Conservation (phyloP, 2,113 vertebrate genomes). For the Dasyurus viverrinus region DNA sequence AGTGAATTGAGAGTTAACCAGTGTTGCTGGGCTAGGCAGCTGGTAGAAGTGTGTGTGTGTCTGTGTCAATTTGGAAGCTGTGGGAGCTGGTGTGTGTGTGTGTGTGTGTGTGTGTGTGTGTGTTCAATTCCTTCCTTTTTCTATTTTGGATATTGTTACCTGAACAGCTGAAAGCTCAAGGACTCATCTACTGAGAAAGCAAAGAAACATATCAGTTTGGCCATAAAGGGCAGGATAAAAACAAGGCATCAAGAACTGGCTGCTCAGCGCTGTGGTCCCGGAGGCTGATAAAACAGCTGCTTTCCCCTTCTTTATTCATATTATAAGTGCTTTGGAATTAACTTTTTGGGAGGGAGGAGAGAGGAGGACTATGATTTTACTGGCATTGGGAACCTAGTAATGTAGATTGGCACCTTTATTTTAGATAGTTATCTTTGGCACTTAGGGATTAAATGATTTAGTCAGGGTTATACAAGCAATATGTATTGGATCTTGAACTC, state of each 20-base stretch:
- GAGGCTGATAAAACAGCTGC: neutral
- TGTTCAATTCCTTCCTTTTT: constrained; percentile 55
- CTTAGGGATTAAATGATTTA: neutral
- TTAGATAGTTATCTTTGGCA: neutral
- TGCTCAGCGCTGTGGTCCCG: neutral
- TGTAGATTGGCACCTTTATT: neutral
- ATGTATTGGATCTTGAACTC: neutral
- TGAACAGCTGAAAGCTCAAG: constrained; percentile 37
- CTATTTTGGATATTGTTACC: constrained; percentile 50
- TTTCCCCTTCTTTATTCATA: neutral
- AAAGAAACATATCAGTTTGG: constrained; percentile 24
- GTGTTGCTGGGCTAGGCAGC: neutral
- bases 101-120: no score
- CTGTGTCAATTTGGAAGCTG: neutral
- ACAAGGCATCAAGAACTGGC: neutral
- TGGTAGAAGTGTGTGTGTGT: neutral
- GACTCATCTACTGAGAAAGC: constrained; percentile 44
- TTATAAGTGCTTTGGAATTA: neutral
- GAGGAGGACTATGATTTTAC: neutral
- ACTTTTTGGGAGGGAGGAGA: neutral
- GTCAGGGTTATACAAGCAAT: neutral
- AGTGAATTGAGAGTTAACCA: neutral
- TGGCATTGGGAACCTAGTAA: neutral
- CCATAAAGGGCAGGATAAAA: neutral
- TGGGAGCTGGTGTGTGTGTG: neutral